Percentiles rank a stretch among this genome's conserved stretches.
Evolutionary conservation across 37 sponge, comb jelly and placozoan genomes (phyloP).

Genomic region (Halisarca cf. caerulea): DNA sequence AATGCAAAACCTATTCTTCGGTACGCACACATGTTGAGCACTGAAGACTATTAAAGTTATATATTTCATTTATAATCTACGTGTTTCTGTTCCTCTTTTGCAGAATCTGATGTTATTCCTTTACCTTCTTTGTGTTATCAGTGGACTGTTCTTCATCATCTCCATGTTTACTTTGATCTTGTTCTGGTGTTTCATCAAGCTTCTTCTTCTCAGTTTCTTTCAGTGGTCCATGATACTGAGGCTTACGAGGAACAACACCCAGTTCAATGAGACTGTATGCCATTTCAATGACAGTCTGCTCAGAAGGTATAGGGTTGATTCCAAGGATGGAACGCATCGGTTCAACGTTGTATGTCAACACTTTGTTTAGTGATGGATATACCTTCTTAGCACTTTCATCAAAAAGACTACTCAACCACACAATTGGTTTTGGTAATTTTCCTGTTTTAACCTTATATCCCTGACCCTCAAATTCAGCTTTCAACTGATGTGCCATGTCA

Average conservation of each 20-base stretch:
- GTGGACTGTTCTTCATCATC: too few relatives aligned
- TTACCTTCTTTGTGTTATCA: too few relatives aligned
- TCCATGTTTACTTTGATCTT: background rate
- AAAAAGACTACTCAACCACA: slow-evolving; percentile 56
- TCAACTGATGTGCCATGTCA: slow-evolving; percentile 55
- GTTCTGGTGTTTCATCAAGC: too few relatives aligned
- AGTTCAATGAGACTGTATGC: slow-evolving; percentile 79
- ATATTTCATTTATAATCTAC: too few relatives aligned
- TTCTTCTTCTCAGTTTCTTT: slow-evolving; percentile 19
- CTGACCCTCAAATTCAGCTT: slow-evolving; percentile 70
- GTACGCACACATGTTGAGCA: too few relatives aligned
- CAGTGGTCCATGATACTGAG: slow-evolving; percentile 49
- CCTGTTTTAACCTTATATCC: slow-evolving; percentile 61
- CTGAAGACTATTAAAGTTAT: too few relatives aligned
- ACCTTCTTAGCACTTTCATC: slow-evolving; percentile 16
- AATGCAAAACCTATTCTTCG: too few relatives aligned
- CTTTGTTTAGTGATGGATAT: slow-evolving; percentile 44
- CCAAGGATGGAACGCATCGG: slow-evolving; percentile 72
- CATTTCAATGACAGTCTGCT: slow-evolving; percentile 73
- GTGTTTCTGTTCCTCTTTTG: too few relatives aligned
- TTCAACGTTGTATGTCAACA: slow-evolving; percentile 35
- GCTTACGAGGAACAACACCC: slow-evolving; percentile 66
- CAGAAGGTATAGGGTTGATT: slow-evolving; percentile 44
- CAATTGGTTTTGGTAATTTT: slow-evolving; percentile 44
- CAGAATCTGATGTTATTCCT: too few relatives aligned